phyloP scores from a whole-genome alignment of 2,113 vertebrate genomes.

The Mesembrinibis cayennensis region DNA sequence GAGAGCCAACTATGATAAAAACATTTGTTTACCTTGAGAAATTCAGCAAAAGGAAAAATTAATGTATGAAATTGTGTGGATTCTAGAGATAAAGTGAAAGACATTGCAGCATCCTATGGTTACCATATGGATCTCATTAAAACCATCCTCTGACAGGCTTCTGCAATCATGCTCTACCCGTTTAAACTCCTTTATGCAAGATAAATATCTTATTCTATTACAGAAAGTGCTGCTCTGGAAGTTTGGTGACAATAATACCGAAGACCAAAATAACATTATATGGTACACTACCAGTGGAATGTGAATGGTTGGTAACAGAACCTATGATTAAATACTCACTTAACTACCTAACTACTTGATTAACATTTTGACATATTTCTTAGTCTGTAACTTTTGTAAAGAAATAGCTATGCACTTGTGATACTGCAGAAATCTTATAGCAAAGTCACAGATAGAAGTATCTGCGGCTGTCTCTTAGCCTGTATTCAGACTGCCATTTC shows the following conservation, averaged over 20 bases:
- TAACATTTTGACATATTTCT: neutral
- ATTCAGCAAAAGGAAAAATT: neutral
- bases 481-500: neutral
- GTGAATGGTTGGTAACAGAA: neutral
- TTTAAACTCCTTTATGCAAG: conserved; percentile 16
- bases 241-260: neutral
- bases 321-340: neutral
- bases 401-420: neutral
- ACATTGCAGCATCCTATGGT: neutral
- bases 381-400: neutral
- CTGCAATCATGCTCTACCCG: neutral
- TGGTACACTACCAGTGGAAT: neutral
- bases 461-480: neutral
- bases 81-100: neutral
- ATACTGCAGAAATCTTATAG: neutral
- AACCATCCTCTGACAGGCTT: neutral
- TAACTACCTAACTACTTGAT: conserved; percentile 22
- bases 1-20: neutral
- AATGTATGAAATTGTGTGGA: neutral
- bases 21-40: neutral
- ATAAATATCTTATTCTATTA: neutral
- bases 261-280: neutral
- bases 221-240: neutral
- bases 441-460: neutral
- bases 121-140: conserved; percentile 35